Percentiles rank a stretch among this genome's conserved stretches.
These are phyloP conservation scores for Tachycineta bicolor DNA, from an alignment of 2,113 vertebrate species.

Conservation along the genomic window DNA sequence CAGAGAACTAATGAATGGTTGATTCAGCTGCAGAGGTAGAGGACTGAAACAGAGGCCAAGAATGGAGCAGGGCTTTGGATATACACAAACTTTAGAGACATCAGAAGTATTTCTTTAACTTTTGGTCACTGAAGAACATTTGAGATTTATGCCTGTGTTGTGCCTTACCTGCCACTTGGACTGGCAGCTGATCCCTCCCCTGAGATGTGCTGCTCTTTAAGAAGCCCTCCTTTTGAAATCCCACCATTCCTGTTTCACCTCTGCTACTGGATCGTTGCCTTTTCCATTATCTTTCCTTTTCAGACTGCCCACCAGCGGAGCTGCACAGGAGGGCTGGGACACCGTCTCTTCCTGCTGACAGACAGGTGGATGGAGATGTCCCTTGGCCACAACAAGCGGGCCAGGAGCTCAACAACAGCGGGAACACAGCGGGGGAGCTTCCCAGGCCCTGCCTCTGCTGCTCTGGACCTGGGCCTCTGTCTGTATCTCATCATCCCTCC, in stretches of 20 bases:
- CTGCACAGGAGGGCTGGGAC: conserved; percentile 43
- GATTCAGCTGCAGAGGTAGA: conserved; percentile 25
- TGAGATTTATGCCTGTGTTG: conserved; percentile 55
- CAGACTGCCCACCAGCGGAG: conserved; percentile 61
- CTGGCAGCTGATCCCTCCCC: conserved; percentile 74
- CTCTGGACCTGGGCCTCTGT: conserved; percentile 60
- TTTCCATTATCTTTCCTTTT: conserved; percentile 66
- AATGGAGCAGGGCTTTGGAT: conserved; percentile 55
- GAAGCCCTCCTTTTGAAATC: conserved; percentile 71
- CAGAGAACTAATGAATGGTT: background rate
- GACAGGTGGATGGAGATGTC: conserved; percentile 57
- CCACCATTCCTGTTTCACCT: conserved; percentile 72
- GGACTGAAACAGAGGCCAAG: conserved; percentile 55
- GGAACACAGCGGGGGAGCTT: conserved; percentile 48
- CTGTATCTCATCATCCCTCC: conserved; percentile 64
- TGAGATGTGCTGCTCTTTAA: conserved; percentile 71
- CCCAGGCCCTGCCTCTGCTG: conserved; percentile 63
- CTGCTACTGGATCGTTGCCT: conserved; percentile 66
- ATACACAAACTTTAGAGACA: conserved; percentile 58
- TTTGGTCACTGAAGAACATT: conserved; percentile 52
- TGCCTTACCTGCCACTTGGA: conserved; percentile 73
- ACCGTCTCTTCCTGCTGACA: conserved; percentile 65
- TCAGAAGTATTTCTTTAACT: conserved; percentile 46
- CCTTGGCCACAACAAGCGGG: conserved; percentile 61
- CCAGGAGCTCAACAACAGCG: conserved; percentile 61